Evolutionary conservation across 2,888 invertebrate species (phyloP).

Genomic region (Ceriagrion tenellum): DNA sequence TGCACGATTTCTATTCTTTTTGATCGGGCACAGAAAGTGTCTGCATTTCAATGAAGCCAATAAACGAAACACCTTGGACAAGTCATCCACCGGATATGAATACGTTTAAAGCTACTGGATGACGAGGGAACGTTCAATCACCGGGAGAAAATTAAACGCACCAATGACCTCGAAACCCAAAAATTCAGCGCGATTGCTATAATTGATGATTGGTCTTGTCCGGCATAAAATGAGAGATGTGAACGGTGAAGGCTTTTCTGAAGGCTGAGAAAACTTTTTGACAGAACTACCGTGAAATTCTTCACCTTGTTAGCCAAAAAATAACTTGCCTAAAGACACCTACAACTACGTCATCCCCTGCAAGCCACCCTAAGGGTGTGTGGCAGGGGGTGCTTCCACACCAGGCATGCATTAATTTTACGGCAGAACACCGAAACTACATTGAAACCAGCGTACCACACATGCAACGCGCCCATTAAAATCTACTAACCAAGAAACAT

Average conservation of each 20-base stretch:
- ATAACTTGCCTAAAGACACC: no score
- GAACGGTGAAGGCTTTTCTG: not conserved
- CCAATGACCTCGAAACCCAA: not conserved
- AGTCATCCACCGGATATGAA: not conserved
- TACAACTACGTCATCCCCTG: no score
- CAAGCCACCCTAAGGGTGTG: no score
- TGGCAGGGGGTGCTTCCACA: no score
- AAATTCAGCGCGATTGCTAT: not conserved
- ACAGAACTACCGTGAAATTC: not conserved
- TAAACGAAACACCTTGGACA: not conserved
- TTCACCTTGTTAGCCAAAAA: no score
- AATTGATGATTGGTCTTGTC: not conserved
- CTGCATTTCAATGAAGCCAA: not conserved
- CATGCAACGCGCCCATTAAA: no score
- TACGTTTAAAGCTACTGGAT: not conserved
- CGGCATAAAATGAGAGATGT: not conserved
- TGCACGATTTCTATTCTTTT: no score
- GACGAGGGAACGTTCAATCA: not conserved
- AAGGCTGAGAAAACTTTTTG: not conserved
- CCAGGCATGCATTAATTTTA: no score
- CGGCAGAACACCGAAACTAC: no score
- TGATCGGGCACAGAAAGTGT: not conserved
- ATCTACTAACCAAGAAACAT: no score
- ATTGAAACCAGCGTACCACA: no score
- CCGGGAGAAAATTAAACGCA: not conserved